phyloP scores from a whole-genome alignment of 2,113 vertebrate genomes.

The Heterocephalus glaber region DNA sequence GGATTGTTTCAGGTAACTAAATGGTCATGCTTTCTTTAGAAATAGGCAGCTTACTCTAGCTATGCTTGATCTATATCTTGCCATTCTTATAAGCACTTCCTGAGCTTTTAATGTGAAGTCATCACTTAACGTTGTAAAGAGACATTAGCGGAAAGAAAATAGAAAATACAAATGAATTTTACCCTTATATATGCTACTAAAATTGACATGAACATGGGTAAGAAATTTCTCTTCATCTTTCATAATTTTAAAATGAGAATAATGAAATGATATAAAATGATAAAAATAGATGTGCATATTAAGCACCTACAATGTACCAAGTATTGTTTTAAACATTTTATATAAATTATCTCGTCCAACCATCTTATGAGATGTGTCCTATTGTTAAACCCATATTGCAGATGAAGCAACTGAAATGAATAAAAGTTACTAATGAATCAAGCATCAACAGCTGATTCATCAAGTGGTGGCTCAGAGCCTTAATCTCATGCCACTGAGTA shows the following conservation, averaged over 20 bases:
- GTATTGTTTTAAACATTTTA: not conserved
- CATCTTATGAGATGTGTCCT: not conserved
- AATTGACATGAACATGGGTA: not conserved
- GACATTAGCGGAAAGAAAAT: not conserved
- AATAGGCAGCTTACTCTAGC: not conserved
- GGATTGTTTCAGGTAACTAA: not conserved
- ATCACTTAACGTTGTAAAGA: not conserved
- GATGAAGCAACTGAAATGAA: not conserved
- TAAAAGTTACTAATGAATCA: not conserved
- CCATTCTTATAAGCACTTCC: not conserved
- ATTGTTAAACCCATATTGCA: not conserved
- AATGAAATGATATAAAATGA: slow-evolving; percentile 26
- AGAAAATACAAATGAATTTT: not conserved
- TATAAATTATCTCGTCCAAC: not conserved
- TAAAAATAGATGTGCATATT: not conserved
- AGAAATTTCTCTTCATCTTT: slow-evolving; percentile 23
- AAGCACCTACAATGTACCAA: not conserved
- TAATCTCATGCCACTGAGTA: not conserved
- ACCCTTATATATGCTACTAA: not conserved
- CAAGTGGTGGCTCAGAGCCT: not conserved
- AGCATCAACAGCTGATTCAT: not conserved
- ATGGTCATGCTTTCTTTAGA: not conserved
- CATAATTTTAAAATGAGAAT: slow-evolving; percentile 50
- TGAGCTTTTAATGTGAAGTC: not conserved
- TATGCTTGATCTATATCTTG: not conserved